A percentile compares a stretch with the other conserved stretches of the same genome.
Conservation (phyloP, 2,797 vertebrate species). For the Pseudochaenichthys georgianus region DNA sequence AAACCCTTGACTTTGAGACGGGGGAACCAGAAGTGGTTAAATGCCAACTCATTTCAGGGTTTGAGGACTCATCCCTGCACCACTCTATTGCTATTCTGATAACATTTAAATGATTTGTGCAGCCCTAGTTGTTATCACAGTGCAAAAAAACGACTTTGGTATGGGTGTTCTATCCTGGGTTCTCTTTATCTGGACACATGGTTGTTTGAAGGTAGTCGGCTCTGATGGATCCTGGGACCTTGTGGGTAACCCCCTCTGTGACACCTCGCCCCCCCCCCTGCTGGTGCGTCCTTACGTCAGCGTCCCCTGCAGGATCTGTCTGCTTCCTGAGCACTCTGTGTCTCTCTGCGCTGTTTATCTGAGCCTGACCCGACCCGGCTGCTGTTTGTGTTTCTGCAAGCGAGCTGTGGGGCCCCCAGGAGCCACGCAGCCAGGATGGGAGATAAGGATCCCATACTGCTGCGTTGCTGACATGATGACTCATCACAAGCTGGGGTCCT, state of each 20-base stretch:
- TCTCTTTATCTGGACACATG: too few species aligned
- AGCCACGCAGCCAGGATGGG: conserved; percentile 57
- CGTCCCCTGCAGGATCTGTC: conserved; percentile 31
- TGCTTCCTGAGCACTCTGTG: conserved; percentile 71
- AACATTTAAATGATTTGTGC: too few species aligned
- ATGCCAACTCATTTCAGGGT: too few species aligned
- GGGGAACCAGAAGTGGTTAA: too few species aligned
- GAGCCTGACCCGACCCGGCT: conserved; percentile 52
- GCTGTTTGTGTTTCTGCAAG: conserved; percentile 63
- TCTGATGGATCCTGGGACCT: conserved; percentile 4
- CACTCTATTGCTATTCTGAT: too few species aligned
- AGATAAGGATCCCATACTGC: conserved; percentile 67
- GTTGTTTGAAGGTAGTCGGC: not conserved
- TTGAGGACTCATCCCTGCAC: too few species aligned
- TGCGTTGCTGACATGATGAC: conserved; percentile 61
- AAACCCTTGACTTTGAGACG: too few species aligned
- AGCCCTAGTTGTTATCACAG: not conserved
- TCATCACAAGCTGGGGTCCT: conserved; percentile 62
- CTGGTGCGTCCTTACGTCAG: conserved; percentile 50
- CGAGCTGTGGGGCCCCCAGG: conserved; percentile 29
- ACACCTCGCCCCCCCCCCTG: not conserved
- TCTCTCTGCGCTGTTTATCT: conserved; percentile 66
- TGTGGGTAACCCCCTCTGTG: conserved; percentile 17
- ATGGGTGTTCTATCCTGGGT: not conserved
- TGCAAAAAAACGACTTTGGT: not conserved